Percentiles rank a stretch among this genome's conserved stretches.
Evolutionary conservation across 2,113 vertebrate genomes (phyloP).

Genomic region (Chiloscyllium plagiosum): DNA sequence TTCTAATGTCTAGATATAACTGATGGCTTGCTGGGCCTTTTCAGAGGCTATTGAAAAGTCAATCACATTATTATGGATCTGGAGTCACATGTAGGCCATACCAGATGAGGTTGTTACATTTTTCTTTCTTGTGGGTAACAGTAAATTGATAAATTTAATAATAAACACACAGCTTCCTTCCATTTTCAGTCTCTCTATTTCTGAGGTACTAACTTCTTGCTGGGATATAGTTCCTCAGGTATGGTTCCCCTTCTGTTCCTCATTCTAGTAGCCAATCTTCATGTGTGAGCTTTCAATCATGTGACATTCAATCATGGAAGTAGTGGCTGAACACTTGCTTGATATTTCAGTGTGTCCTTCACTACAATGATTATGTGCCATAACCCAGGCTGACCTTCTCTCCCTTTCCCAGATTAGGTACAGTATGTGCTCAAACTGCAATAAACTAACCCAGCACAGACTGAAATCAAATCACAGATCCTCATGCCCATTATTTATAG

Average conservation of each 20-base stretch:
- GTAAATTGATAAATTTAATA: neutral
- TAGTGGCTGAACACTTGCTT: neutral
- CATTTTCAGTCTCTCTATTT: neutral
- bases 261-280: neutral
- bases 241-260: neutral
- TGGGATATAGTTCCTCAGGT: neutral
- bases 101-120: no score
- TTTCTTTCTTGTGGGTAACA: neutral
- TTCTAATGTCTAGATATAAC: no score
- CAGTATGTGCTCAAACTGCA: neutral
- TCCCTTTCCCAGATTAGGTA: neutral
- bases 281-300: neutral
- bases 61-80: no score
- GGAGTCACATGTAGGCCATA: no score
- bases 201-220: neutral
- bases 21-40: no score
- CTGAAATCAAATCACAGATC: neutral
- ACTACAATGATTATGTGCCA: neutral
- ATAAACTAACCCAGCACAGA: neutral
- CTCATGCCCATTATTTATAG: neutral
- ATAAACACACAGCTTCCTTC: neutral
- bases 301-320: neutral
- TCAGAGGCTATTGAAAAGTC: no score
- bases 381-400: neutral
- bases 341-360: neutral